Conservation (phyloP, 1,140 invertebrate species). For the Panagrolaimus sp. region DNA sequence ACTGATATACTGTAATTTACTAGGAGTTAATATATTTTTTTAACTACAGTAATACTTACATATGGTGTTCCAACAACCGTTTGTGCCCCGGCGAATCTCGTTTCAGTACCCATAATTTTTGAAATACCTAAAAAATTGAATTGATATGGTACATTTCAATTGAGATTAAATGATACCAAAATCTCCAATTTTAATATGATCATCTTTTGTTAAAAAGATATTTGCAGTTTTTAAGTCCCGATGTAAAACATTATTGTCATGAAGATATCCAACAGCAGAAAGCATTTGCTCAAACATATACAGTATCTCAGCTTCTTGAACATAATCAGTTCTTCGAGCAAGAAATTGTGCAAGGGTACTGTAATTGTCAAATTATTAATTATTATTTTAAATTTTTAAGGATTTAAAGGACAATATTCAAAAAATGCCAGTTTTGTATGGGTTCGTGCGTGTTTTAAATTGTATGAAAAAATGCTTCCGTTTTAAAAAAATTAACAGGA, state of each 20-base stretch:
- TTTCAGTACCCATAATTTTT: conserved; percentile 67
- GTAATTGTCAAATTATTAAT: conserved; percentile 75
- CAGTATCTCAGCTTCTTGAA: conserved; percentile 68
- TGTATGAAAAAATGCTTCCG: conserved; percentile 74
- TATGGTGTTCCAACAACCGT: conserved; percentile 76
- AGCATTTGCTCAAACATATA: conserved; percentile 70
- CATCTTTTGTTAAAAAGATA: conserved; percentile 71
- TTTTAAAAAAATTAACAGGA: too few relatives aligned
- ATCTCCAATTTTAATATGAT: conserved; percentile 66
- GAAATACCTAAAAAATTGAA: conserved; percentile 4
- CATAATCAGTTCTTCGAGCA: conserved; percentile 61
- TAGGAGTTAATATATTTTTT: conserved; percentile 11
- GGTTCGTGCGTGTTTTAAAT: conserved; percentile 66
- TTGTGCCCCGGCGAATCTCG: conserved; percentile 68
- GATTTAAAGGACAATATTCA: conserved; percentile 59
- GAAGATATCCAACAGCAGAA: conserved; percentile 70
- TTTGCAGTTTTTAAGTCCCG: conserved; percentile 75
- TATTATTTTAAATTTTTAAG: conserved; percentile 67
- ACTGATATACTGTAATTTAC: conserved; percentile 56
- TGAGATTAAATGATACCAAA: conserved; percentile 72
- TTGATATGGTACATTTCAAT: not conserved
- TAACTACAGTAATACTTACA: conserved; percentile 66
- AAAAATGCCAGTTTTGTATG: conserved; percentile 45
- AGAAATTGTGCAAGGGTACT: conserved; percentile 70
- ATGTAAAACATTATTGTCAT: conserved; percentile 71